phyloP scores from a whole-genome alignment of 1,140 invertebrate species.

The Nephila pilipes region DNA sequence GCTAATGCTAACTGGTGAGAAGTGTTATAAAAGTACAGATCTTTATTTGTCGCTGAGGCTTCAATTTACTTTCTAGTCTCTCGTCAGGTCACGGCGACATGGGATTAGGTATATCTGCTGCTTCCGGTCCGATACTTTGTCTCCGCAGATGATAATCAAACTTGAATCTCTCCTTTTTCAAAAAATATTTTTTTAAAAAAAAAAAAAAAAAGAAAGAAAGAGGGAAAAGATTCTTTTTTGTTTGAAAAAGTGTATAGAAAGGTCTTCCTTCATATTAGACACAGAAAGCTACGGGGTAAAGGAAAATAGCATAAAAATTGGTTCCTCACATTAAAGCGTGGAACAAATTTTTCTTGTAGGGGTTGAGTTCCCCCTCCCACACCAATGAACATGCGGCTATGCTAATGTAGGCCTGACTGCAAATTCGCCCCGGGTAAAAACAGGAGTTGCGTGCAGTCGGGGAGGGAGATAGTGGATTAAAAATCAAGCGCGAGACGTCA shows the following conservation, averaged over 20 bases:
- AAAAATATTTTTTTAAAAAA: background rate
- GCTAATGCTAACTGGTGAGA: too few relatives aligned
- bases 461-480: slow-evolving; percentile 65
- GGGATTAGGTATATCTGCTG: background rate
- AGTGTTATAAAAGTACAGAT: too few relatives aligned
- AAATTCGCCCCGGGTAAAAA: slow-evolving; percentile 64
- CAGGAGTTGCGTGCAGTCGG: background rate
- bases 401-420: slow-evolving; percentile 63
- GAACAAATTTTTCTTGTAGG: slow-evolving; percentile 69
- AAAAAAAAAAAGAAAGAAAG: background rate
- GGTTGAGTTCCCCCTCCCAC: slow-evolving; percentile 35
- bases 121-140: background rate
- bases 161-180: background rate
- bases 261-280: background rate
- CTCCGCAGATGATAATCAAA: background rate
- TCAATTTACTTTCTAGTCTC: background rate
- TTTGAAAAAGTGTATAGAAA: background rate
- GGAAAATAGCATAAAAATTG: slow-evolving; percentile 42
- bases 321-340: slow-evolving; percentile 56
- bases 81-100: background rate
- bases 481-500: slow-evolving; percentile 71
- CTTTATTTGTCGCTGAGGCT: too few relatives aligned
- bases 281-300: background rate
- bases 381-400: slow-evolving; percentile 75
- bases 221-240: background rate